These are phyloP conservation scores for Heliothis virescens DNA, from an alignment of 1,140 invertebrate genomes.

Conservation along the genomic window DNA sequence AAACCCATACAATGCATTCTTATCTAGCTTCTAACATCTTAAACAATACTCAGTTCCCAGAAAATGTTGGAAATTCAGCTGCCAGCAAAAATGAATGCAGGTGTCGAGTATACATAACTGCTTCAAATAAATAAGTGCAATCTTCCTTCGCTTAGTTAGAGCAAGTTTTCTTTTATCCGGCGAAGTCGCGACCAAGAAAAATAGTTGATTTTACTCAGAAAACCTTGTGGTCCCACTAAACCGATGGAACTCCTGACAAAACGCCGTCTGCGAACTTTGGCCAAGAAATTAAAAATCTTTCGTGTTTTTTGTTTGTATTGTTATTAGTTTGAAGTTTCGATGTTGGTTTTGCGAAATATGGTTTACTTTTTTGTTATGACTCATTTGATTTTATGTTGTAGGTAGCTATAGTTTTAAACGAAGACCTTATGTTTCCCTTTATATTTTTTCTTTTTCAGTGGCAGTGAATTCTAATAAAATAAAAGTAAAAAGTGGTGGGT, in stretches of 20 bases:
- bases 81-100: slow-evolving; percentile 35
- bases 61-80: slow-evolving; percentile 9
- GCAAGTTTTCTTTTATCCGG: slow-evolving; percentile 55
- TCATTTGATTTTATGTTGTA: not conserved
- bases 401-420: not conserved
- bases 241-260: slow-evolving; percentile 45
- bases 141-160: slow-evolving; percentile 49
- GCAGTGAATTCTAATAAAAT: no score
- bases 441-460: no score
- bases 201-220: slow-evolving; percentile 50
- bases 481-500: no score
- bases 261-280: slow-evolving; percentile 46
- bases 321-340: slow-evolving; percentile 19
- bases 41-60: not conserved
- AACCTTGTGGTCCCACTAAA: slow-evolving; percentile 48
- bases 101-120: slow-evolving; percentile 32
- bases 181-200: slow-evolving; percentile 53
- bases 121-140: slow-evolving; percentile 51
- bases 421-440: no score
- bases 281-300: slow-evolving; percentile 45
- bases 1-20: not conserved
- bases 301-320: slow-evolving; percentile 35
- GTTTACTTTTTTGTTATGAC: not conserved
- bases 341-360: slow-evolving; percentile 9
- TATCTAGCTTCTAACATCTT: slow-evolving; percentile 17